Percentiles rank a stretch among this genome's conserved stretches.
Evolutionary conservation across 2,113 vertebrate species (phyloP).

Genomic region (Ginglymostoma cirratum): DNA sequence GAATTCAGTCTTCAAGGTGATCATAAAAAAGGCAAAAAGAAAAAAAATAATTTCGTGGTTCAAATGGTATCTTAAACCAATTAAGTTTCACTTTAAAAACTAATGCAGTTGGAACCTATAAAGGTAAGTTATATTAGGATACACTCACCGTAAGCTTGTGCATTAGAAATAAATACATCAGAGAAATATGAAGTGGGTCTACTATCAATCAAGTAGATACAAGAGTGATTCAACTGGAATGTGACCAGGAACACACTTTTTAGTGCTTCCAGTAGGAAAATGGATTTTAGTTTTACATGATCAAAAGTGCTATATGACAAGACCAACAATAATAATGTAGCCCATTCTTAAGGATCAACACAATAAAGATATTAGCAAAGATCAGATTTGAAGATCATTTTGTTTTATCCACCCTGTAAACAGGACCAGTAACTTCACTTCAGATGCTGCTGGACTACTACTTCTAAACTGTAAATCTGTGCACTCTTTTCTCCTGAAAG

Average conservation of each 20-base stretch:
- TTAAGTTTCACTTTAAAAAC: background rate
- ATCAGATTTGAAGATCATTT: slow-evolving; percentile 22
- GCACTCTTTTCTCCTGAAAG: slow-evolving; percentile 32
- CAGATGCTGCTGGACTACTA: background rate
- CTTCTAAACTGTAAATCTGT: slow-evolving; percentile 37
- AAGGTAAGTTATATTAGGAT: slow-evolving; percentile 18
- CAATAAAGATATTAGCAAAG: slow-evolving; percentile 8
- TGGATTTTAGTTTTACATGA: slow-evolving; percentile 34
- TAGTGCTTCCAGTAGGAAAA: slow-evolving; percentile 30
- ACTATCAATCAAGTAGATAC: background rate
- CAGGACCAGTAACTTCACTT: slow-evolving; percentile 37
- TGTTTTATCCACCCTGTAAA: slow-evolving; percentile 25
- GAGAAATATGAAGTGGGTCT: background rate
- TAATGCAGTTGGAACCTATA: background rate
- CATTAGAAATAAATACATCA: background rate
- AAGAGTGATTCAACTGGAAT: slow-evolving; percentile 35
- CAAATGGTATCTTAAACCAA: background rate
- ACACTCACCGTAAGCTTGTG: background rate
- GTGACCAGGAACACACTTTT: slow-evolving; percentile 30
- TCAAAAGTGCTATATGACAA: slow-evolving; percentile 31
- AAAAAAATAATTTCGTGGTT: background rate
- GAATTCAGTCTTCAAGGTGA: background rate
- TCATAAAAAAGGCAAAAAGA: slow-evolving; percentile 8
- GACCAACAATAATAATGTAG: slow-evolving; percentile 20
- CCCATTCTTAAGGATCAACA: slow-evolving; percentile 31